Evolutionary conservation across 2,888 invertebrate genomes (phyloP).

Genomic region (Sinhomidia bicolor): DNA sequence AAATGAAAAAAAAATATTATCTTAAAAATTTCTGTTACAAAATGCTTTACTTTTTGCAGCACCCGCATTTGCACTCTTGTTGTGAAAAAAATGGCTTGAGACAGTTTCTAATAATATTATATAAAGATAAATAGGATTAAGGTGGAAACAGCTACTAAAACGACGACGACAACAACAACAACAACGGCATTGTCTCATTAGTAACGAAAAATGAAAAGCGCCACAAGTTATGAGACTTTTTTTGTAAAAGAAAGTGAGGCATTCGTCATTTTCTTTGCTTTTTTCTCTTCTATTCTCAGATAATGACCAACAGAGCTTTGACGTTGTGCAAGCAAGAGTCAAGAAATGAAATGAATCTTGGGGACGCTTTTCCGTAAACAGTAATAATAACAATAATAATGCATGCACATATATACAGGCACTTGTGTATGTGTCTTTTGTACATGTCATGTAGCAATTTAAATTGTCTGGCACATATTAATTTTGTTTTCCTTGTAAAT

Average conservation of each 20-base stretch:
- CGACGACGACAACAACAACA: too few relatives aligned
- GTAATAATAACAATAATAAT: too few relatives aligned
- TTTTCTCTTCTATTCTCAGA: not conserved
- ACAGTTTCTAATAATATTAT: slow-evolving; percentile 54
- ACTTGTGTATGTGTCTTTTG: too few relatives aligned
- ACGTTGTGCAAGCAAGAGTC: not conserved
- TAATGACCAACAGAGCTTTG: slow-evolving; percentile 34
- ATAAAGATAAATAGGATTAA: slow-evolving; percentile 65
- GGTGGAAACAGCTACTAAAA: slow-evolving; percentile 28
- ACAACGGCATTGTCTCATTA: slow-evolving; percentile 59
- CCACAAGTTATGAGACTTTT: slow-evolving; percentile 56
- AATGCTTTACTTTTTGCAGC: slow-evolving; percentile 7
- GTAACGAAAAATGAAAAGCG: slow-evolving; percentile 29
- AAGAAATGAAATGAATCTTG: not conserved
- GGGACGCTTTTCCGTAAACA: not conserved
- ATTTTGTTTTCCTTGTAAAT: not conserved
- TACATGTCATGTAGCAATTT: slow-evolving; percentile 2
- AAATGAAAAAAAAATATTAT: not conserved
- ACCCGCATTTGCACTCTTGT: not conserved
- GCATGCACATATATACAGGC: too few relatives aligned
- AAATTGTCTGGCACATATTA: not conserved
- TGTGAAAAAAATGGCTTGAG: slow-evolving; percentile 18
- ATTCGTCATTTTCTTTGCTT: slow-evolving; percentile 52
- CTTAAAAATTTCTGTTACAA: not conserved
- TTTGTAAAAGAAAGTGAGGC: slow-evolving; percentile 14